Percentiles rank a stretch among this genome's conserved stretches.
phyloP scores from a whole-genome alignment of 2,113 vertebrate genomes.

The Rhineura floridana region DNA sequence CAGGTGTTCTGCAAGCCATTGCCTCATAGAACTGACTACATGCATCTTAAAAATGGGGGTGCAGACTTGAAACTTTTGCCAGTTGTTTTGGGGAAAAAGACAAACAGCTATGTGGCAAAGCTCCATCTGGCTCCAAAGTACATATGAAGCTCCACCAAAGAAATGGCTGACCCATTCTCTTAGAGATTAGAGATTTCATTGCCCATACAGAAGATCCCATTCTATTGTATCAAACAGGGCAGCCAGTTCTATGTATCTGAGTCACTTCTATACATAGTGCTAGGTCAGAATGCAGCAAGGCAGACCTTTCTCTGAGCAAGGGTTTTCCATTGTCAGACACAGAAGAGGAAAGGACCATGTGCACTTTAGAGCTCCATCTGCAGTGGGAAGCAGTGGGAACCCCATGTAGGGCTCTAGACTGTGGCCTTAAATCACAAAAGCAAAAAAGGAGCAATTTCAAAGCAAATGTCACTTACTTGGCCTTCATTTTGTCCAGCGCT shows the following conservation, averaged over 20 bases:
- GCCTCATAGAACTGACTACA: neutral
- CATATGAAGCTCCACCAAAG: neutral
- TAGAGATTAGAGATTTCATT: neutral
- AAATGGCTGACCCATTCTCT: neutral
- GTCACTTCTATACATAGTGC: too few species aligned
- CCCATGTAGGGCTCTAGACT: neutral
- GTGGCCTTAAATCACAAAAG: neutral
- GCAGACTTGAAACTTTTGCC: neutral
- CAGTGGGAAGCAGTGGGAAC: too few species aligned
- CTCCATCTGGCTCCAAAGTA: neutral
- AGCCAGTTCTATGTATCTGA: too few species aligned
- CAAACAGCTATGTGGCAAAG: neutral
- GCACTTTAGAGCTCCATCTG: neutral
- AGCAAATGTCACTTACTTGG: conserved; percentile 79
- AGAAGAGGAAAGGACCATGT: neutral
- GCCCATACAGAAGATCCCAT: neutral
- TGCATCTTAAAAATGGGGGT: neutral
- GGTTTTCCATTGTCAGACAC: neutral
- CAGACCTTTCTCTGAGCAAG: neutral
- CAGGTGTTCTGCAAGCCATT: neutral
- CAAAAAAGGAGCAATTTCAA: conserved; percentile 6
- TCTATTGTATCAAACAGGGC: neutral
- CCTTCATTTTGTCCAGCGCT: conserved; percentile 77
- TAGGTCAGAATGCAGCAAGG: neutral
- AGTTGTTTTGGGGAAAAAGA: neutral